Evolutionary conservation across 2,888 invertebrate genomes (phyloP), one percentile per base, ranked within the genome.

Genomic region (Noctuana brunneofusca): DNA sequence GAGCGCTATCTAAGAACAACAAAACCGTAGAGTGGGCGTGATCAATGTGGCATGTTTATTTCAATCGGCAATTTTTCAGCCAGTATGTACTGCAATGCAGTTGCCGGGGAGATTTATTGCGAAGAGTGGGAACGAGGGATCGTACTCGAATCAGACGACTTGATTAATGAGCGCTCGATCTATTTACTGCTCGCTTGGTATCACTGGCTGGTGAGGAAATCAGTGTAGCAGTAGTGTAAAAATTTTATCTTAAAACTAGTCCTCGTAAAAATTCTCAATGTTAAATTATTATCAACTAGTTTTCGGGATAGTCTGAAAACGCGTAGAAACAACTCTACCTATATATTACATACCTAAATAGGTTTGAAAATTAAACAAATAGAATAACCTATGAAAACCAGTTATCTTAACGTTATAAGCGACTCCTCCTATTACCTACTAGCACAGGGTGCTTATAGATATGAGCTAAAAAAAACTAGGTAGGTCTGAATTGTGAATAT

Each of bases 61-160:
- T 79, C 79, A 81, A 83, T 85, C 78, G 78, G 78, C 81, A 85
- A 84, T 88, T 86, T 88, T 87, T 87, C 86, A 87, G 79, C 79
- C 74, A 71, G 70, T 73, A 69, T 72, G 78, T 76, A 74, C 81
- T 76, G 86, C 87, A 84, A 78, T 87, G 88, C 87, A 83, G 86
- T 83, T 79, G 83, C 80, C 74, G 70, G 71, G 67, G 72, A 87
- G 86, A 87, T 87, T 87, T 86, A 86, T 87, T 70, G 80, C 78
- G 76, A 73, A 67, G 77, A 72, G 76, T 75, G 52, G 35, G 52
- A 53, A 53, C 52, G 52, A 35, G 52, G 52, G 32, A 50, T 30
- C 16, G 71, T 63, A 72, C 38, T 73, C 79, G 84, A 80, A 84
- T 81, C 81, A 78, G 73, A 73, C 76, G 71, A 76, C 55, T 62